These are phyloP conservation scores for Pantherophis alleghaniensis DNA, from an alignment of 2,797 vertebrate species.

Conservation along the genomic window DNA sequence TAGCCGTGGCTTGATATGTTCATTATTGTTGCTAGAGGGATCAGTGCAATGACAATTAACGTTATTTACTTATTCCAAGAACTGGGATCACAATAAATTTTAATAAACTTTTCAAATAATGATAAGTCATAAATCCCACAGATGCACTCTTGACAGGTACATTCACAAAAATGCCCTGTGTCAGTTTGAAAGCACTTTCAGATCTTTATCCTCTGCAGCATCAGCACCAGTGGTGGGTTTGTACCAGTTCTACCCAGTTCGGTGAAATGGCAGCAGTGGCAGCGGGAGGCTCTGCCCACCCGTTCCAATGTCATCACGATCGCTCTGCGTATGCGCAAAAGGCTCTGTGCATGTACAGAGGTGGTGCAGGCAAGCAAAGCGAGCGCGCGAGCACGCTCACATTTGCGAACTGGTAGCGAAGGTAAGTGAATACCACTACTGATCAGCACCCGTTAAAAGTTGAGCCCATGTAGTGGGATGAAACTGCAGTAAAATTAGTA, in stretches of 20 bases:
- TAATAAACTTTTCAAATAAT: background rate
- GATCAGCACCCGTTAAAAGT: background rate
- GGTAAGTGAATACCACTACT: too few species aligned
- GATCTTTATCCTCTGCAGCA: background rate
- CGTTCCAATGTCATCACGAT: too few species aligned
- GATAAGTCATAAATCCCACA: background rate
- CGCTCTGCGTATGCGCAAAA: too few species aligned
- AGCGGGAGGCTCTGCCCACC: too few species aligned
- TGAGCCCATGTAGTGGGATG: background rate
- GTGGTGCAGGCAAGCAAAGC: too few species aligned
- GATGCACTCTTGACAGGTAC: background rate
- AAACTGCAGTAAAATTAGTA: background rate
- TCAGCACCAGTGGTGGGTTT: background rate
- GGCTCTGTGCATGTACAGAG: too few species aligned
- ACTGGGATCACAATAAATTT: background rate
- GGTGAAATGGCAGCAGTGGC: too few species aligned
- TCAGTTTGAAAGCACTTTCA: background rate
- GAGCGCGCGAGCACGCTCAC: too few species aligned
- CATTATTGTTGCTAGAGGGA: background rate
- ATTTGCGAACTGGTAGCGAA: too few species aligned
- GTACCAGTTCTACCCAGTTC: too few species aligned
- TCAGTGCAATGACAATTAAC: background rate
- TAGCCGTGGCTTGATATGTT: background rate
- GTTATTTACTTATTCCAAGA: background rate
- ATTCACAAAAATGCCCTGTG: background rate